These are phyloP conservation scores for Scartelaos histophorus DNA, from an alignment of 2,113 vertebrate genomes.

Conservation along the genomic window DNA sequence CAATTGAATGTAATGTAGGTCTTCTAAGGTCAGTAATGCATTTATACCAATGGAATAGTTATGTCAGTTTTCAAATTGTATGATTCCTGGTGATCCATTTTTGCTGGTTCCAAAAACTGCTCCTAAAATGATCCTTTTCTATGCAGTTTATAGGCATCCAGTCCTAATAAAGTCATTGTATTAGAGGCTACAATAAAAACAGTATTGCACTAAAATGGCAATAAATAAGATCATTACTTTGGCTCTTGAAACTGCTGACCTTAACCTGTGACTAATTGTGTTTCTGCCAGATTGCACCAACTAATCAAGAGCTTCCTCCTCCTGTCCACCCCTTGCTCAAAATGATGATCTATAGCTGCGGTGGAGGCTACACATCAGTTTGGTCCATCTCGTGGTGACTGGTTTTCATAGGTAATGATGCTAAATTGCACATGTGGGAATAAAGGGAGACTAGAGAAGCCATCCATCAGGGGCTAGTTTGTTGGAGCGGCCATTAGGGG, in stretches of 20 bases:
- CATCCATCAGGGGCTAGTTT: slow-evolving; percentile 66
- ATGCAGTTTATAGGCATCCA: background rate
- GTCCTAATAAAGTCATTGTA: background rate
- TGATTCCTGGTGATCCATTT: background rate
- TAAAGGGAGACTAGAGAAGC: slow-evolving; percentile 45
- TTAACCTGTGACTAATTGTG: slow-evolving; percentile 40
- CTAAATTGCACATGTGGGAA: slow-evolving; percentile 67
- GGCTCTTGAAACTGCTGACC: slow-evolving; percentile 18
- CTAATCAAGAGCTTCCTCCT: slow-evolving; percentile 57
- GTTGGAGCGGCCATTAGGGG: slow-evolving; percentile 47
- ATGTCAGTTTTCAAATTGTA: too few relatives aligned
- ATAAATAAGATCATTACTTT: slow-evolving; percentile 17
- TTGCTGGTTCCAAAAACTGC: background rate
- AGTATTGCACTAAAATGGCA: background rate
- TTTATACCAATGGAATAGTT: background rate
- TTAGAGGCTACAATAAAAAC: background rate
- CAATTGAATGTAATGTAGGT: background rate
- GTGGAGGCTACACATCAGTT: slow-evolving; percentile 48
- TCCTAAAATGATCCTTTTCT: background rate
- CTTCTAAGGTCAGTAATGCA: background rate
- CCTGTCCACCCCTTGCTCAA: slow-evolving; percentile 38
- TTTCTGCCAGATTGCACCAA: slow-evolving; percentile 48
- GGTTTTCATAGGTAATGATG: slow-evolving; percentile 71
- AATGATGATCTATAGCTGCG: slow-evolving; percentile 58
- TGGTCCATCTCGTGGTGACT: slow-evolving; percentile 40